Conservation (phyloP, 2,113 vertebrate genomes). For the Microtus montanus region DNA sequence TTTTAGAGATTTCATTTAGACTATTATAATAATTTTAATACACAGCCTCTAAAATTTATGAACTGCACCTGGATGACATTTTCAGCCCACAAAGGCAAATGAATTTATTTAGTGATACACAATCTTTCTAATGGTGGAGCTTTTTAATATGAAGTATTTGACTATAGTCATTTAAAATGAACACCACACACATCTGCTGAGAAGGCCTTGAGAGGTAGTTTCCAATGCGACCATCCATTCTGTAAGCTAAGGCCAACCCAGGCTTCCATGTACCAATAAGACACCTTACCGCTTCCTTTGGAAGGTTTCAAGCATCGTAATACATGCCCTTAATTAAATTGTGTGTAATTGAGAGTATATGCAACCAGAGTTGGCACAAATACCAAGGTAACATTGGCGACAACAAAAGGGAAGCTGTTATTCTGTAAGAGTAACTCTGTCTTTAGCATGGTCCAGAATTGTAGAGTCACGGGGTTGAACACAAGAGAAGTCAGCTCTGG, state of each 20-base stretch:
- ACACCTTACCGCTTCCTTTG: neutral
- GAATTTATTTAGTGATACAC: conserved; percentile 77
- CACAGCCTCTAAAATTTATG: conserved; percentile 69
- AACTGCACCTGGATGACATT: conserved; percentile 72
- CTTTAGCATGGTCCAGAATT: neutral
- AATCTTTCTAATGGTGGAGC: conserved; percentile 55
- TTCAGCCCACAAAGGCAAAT: conserved; percentile 68
- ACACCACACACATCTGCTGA: conserved; percentile 37
- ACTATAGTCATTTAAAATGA: conserved; percentile 63
- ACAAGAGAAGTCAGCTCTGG: no score
- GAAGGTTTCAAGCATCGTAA: neutral
- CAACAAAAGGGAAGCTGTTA: neutral
- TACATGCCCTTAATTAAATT: neutral
- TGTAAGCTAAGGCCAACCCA: neutral
- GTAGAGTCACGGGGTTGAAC: no score
- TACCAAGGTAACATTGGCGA: neutral
- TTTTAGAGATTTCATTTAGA: conserved; percentile 80
- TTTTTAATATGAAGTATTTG: conserved; percentile 69
- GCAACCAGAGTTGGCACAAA: no score
- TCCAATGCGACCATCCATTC: neutral
- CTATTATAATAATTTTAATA: conserved; percentile 79
- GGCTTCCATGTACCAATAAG: neutral
- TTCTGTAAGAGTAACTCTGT: neutral
- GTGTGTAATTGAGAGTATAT: neutral
- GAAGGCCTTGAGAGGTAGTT: neutral